Percentiles rank a stretch among this genome's conserved stretches.
These are phyloP conservation scores for Polymixis lichenea DNA, from an alignment of 2,888 invertebrate species.

Conservation along the genomic window DNA sequence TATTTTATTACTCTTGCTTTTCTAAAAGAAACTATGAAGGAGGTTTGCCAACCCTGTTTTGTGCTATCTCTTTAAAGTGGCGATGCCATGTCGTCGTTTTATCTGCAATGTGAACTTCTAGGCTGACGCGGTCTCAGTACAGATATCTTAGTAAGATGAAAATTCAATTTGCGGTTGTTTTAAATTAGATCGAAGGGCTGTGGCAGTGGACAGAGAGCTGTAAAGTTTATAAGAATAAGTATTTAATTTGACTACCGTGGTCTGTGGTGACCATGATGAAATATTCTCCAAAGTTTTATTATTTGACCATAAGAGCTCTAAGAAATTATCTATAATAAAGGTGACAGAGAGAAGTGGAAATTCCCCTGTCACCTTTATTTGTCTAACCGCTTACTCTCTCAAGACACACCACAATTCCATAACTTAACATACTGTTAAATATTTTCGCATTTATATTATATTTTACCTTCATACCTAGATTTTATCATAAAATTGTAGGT, in stretches of 20 bases:
- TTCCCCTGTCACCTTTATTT: no score
- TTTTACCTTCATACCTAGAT: neutral
- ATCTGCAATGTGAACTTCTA: constrained; percentile 62
- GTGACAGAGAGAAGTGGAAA: no score
- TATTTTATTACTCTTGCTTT: no score
- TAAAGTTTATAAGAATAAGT: neutral
- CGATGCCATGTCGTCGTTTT: constrained; percentile 64
- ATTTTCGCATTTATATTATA: neutral
- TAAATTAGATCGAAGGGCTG: constrained; percentile 29
- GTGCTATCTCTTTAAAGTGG: constrained; percentile 68
- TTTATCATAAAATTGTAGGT: constrained; percentile 3
- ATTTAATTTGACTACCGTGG: neutral
- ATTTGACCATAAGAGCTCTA: no score
- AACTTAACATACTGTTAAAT: neutral
- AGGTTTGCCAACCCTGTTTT: constrained; percentile 50
- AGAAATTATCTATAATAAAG: no score
- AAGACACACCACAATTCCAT: no score
- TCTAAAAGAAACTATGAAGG: no score
- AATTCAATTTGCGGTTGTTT: constrained; percentile 53
- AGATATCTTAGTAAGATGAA: constrained; percentile 54
- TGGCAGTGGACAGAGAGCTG: neutral
- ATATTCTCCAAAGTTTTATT: neutral
- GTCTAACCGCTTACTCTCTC: no score
- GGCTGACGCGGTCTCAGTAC: constrained; percentile 39
- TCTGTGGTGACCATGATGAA: no score